Conservation (phyloP, 2,797 vertebrate genomes). For the Botia kubotai region DNA sequence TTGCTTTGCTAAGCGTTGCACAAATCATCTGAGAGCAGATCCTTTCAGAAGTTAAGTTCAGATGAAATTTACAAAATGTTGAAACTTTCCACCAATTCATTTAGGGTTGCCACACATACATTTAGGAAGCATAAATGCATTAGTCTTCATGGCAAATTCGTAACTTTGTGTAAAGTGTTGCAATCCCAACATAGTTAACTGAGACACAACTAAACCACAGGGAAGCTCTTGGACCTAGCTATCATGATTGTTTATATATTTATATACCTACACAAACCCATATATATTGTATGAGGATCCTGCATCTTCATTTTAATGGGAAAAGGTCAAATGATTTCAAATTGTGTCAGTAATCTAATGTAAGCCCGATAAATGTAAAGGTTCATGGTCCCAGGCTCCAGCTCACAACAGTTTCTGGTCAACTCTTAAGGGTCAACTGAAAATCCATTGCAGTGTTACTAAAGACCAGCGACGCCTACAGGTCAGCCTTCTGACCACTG, state of each 20-base stretch:
- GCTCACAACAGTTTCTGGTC: neutral
- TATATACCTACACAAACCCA: neutral
- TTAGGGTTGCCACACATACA: neutral
- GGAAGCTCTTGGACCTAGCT: too few relatives aligned
- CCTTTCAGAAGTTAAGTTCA: neutral
- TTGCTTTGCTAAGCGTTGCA: slow-evolving; percentile 18
- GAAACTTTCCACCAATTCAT: neutral
- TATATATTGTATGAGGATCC: too few relatives aligned
- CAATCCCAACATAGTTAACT: neutral
- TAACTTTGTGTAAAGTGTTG: neutral
- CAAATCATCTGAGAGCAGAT: slow-evolving; percentile 2
- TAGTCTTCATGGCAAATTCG: neutral
- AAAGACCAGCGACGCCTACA: neutral
- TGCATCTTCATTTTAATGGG: neutral
- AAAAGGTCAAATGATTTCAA: neutral
- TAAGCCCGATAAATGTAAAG: too few relatives aligned
- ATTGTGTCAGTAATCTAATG: neutral
- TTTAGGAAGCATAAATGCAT: neutral
- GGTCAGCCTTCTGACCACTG: neutral
- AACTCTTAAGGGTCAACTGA: neutral
- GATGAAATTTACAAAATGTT: neutral
- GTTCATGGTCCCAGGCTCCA: neutral
- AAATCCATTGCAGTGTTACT: neutral
- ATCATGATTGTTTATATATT: neutral
- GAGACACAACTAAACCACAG: too few relatives aligned